These are phyloP conservation scores for Hymenochirus boettgeri DNA, from an alignment of 2,113 vertebrate species.

Conservation along the genomic window DNA sequence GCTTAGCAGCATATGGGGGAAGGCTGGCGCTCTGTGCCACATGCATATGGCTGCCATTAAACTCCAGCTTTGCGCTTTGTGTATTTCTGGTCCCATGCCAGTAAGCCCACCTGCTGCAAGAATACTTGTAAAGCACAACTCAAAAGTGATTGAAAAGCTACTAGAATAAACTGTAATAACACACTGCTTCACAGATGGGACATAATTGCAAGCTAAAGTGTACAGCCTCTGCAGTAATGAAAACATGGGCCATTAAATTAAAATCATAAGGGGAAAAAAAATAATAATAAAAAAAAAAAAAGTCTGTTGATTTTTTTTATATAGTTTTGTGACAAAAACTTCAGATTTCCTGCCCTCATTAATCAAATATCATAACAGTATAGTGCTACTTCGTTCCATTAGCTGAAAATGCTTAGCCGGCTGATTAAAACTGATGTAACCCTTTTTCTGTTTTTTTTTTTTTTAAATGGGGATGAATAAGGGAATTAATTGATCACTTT, in stretches of 20 bases:
- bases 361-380: slow-evolving; percentile 78
- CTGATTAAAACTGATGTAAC: slow-evolving; percentile 69
- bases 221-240: slow-evolving; percentile 77
- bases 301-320: slow-evolving; percentile 70
- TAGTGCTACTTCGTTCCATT: slow-evolving; percentile 67
- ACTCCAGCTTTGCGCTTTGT: slow-evolving; percentile 80
- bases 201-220: slow-evolving; percentile 80
- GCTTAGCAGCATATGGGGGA: slow-evolving; percentile 74
- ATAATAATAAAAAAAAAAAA: slow-evolving; percentile 52
- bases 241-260: slow-evolving; percentile 81
- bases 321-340: slow-evolving; percentile 78
- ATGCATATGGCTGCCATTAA: slow-evolving; percentile 80
- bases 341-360: slow-evolving; percentile 80
- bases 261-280: slow-evolving; percentile 78
- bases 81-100: slow-evolving; percentile 74
- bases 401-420: slow-evolving; percentile 60
- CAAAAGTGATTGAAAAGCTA: slow-evolving; percentile 84
- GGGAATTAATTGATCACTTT: slow-evolving; percentile 49
- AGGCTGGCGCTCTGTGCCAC: slow-evolving; percentile 68
- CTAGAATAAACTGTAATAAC: slow-evolving; percentile 84
- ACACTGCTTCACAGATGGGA: slow-evolving; percentile 80
- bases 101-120: slow-evolving; percentile 82
- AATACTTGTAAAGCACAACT: slow-evolving; percentile 83
- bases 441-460: slow-evolving; percentile 58
- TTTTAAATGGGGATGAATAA: slow-evolving; percentile 47